Base-by-base conservation (phyloP, 1,140 invertebrate species). In the Drosophila prosaltans region DNA sequence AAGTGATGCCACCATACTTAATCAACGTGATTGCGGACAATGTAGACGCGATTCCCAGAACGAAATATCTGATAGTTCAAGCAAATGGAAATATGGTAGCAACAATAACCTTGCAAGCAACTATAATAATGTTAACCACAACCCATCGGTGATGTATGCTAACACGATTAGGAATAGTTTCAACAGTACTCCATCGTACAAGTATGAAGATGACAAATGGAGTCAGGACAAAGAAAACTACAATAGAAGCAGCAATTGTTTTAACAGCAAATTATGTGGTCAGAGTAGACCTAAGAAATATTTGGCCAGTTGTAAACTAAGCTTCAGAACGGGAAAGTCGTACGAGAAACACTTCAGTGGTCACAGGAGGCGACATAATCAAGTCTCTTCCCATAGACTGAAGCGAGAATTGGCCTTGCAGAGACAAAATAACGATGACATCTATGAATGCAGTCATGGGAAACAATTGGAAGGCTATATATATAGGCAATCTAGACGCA, bases 211-310 rank as follows among this genome's bases (percentile, higher is more conserved):
- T 8, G 28, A 32, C 11, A 32, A 10, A 2, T 57, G 54, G 28
- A 32, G 28, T 3, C 26, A 9, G 6, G 6, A 9, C 2, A 40
- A 39, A 28, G 16, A 39, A 3, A 24, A 8, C 9, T 2, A 2
- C 10, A 28, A 32, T 16, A 43, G 10, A 16, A 43, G 39, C 24
- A 62, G 24, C 60, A 62, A 62, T 39, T 61, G 59, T 39, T 39
- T 39, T 21, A 4, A 9, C 24, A 39, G 39, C 9, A 32, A 39
- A 6, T n/a, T 61, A 10, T 61, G 59, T 39, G 55, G 55, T 9
- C 59, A 61, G 39, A 61, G 9, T 26, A 51, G 45, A 26, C 21
- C 45, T 26, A 51, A 10, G 2, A 24, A 51, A 26, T 26, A 51
- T 51, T 8, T 51, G 3, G 24, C 9, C 4, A 16, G 40, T 11